Base-by-base conservation (phyloP, 2,113 vertebrate species). In the Indicator indicator region DNA sequence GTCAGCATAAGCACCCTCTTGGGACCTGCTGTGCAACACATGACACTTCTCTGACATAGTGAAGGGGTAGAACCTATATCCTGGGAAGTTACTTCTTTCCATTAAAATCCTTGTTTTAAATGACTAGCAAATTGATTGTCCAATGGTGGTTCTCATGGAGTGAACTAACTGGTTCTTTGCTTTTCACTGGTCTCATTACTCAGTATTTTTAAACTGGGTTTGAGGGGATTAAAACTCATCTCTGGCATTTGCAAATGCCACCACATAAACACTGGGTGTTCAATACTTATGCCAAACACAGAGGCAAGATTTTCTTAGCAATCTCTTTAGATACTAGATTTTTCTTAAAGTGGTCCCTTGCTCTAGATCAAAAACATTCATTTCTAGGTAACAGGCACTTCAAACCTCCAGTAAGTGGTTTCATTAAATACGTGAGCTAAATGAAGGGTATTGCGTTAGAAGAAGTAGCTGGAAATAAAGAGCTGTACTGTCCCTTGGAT, bases 401-500 rank as follows among this genome's bases (percentile, higher is more conserved):
- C 79, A 95, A 48, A 86, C 9, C 27, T 90, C 54, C 21, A 42
- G 16, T 74, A 93, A 93, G 62, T 86, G 85, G 30, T 94, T 54
- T 94, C 44, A 75, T 86, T 82, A 95, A 88, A 33, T 84, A 59
- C 77, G 75, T 86, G 58, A 94, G 48, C 32, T 88, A 93, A 90
- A 88, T 86, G 65, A 91, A 65, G 58, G 14, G 21, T 81, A 33
- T 75, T 86, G 36, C 44, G 65, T 78, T 69, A 81, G 62, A 78
- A 70, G 13, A 83, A 89, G 62, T 72, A 83, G 18, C 48, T 90
- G 69, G 18, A 40, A 93, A 88, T 90, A 72, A 90, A 88, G 27
- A 75, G 38, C 54, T 62, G 7, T 78, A 11, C 78, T 95, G 24
- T 88, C 52, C 86, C 54, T 46, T 86, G 54, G 33, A 62, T 75